A percentile compares a stretch with the other conserved stretches of the same genome.
Evolutionary conservation across 2,113 vertebrate genomes (phyloP).

Genomic region (Chrysochloris asiatica): DNA sequence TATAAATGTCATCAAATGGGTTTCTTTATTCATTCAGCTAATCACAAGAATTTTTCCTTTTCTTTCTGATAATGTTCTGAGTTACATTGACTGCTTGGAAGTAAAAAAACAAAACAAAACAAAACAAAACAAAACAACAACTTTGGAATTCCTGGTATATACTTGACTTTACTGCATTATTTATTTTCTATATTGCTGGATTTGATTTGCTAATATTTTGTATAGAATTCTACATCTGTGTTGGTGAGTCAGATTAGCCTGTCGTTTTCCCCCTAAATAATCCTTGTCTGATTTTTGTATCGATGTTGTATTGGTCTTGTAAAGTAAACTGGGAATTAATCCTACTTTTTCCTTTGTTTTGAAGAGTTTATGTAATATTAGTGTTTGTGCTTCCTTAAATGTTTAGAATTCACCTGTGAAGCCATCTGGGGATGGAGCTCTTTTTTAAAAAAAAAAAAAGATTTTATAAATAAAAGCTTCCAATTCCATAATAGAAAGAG

Average conservation of each 20-base stretch:
- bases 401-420: conserved; percentile 58
- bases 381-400: conserved; percentile 8
- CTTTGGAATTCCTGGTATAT: not conserved
- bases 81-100: not conserved
- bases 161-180: not conserved
- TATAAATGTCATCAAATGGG: not conserved
- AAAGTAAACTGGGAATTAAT: not conserved
- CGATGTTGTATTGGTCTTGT: not conserved
- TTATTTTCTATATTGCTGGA: not conserved
- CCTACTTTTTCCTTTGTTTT: conserved; percentile 28
- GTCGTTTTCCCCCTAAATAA: not conserved
- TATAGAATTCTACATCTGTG: not conserved
- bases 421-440: not conserved
- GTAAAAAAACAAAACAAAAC: not conserved
- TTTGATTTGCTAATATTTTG: not conserved
- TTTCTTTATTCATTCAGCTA: not conserved
- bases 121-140: too few relatives aligned
- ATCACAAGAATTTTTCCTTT: not conserved
- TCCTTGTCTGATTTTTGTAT: conserved; percentile 18
- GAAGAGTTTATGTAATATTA: conserved; percentile 38
- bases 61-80: conserved; percentile 12
- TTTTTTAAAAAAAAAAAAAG: not conserved
- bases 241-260: not conserved
- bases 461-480: not conserved
- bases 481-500: not conserved